A percentile compares a stretch with the other conserved stretches of the same genome.
Conservation (phyloP, 1,140 invertebrate genomes). For the Cydia strobilella region DNA sequence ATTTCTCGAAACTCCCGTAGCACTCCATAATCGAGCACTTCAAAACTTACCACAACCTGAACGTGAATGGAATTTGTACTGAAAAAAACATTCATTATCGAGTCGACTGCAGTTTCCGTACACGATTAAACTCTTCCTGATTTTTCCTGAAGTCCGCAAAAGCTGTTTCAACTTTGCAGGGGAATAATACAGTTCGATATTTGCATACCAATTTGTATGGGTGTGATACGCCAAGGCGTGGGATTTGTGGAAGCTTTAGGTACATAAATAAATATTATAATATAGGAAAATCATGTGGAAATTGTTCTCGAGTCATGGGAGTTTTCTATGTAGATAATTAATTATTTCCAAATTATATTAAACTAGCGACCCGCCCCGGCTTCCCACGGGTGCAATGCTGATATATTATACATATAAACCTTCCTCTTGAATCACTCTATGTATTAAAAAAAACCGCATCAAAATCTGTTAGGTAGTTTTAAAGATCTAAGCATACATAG, state of each 20-base stretch:
- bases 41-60: not conserved
- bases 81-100: constrained; percentile 32
- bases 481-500: too few relatives aligned
- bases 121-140: constrained; percentile 52
- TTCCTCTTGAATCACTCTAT: too few relatives aligned
- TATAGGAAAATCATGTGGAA: too few relatives aligned
- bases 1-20: too few relatives aligned
- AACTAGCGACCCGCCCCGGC: too few relatives aligned
- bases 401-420: too few relatives aligned
- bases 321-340: too few relatives aligned
- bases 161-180: constrained; percentile 65
- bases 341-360: too few relatives aligned
- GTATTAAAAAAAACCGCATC: too few relatives aligned
- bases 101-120: constrained; percentile 42
- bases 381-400: too few relatives aligned
- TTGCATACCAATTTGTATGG: constrained; percentile 57
- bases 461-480: too few relatives aligned
- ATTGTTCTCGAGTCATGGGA: too few relatives aligned
- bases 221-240: constrained; percentile 45
- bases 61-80: constrained; percentile 23
- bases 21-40: not conserved
- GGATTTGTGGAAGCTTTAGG: not conserved
- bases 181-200: constrained; percentile 54
- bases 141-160: constrained; percentile 48
- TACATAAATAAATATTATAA: constrained; percentile 32